Evolutionary conservation across 2,113 vertebrate species (phyloP).

Genomic region (Plecotus auritus): DNA sequence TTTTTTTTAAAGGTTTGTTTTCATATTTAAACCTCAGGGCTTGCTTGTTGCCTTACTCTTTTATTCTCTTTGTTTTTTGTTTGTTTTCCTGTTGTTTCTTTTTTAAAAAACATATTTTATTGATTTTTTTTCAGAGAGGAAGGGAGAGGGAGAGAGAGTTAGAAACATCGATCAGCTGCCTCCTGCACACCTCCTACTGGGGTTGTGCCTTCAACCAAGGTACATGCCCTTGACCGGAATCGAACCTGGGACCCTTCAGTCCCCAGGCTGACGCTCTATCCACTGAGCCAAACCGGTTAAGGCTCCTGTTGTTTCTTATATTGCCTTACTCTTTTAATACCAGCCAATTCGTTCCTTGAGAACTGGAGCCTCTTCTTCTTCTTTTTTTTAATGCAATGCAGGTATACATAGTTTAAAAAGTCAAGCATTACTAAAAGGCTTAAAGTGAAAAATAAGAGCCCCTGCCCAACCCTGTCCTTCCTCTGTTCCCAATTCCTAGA

Average conservation of each 20-base stretch:
- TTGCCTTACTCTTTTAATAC: background rate
- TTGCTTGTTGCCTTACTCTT: background rate
- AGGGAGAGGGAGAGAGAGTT: no score
- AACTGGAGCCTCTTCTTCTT: background rate
- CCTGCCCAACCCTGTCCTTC: background rate
- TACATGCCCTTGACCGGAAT: no score
- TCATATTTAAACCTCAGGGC: conserved; percentile 17
- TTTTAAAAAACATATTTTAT: no score
- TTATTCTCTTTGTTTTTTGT: background rate
- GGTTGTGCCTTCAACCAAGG: no score
- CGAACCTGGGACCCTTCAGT: no score
- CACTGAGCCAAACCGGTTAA: no score
- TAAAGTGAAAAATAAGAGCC: conserved; percentile 6
- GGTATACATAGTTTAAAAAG: background rate
- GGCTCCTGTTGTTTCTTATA: background rate
- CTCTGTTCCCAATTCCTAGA: background rate
- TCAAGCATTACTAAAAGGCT: background rate
- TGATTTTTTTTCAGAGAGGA: no score
- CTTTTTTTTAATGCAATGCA: background rate
- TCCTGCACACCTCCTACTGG: no score
- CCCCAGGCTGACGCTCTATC: no score
- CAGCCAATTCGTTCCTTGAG: background rate
- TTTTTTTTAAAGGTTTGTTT: background rate
- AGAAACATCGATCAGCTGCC: no score
- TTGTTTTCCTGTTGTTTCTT: background rate